Evolutionary conservation across 2,797 vertebrate genomes (phyloP).

Genomic region (Tokudaia muenninki): DNA sequence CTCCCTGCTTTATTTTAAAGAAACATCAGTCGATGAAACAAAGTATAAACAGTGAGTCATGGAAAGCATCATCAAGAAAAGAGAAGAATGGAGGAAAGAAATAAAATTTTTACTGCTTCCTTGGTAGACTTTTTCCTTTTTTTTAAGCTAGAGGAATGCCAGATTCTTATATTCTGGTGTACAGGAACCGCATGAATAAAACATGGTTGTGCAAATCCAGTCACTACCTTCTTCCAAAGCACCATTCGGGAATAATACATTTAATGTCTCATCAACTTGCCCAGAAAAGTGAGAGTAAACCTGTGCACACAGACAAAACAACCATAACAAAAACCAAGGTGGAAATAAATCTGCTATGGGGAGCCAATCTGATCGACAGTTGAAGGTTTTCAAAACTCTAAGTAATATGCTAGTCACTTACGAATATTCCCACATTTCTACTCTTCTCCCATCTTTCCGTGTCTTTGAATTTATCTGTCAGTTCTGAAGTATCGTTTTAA

Average conservation of each 20-base stretch:
- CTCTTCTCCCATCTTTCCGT: conserved; percentile 89
- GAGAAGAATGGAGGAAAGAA: conserved; percentile 56
- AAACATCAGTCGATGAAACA: conserved; percentile 69
- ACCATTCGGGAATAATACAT: conserved; percentile 82
- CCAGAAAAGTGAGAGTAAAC: conserved; percentile 87
- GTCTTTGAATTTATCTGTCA: conserved; percentile 95
- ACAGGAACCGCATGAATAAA: conserved; percentile 83
- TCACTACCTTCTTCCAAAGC: conserved; percentile 83
- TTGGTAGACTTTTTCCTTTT: conserved; percentile 75
- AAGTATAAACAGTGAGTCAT: conserved; percentile 60
- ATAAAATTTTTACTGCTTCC: conserved; percentile 81
- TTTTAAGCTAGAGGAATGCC: conserved; percentile 79
- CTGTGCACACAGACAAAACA: conserved; percentile 82
- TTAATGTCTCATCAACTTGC: conserved; percentile 82
- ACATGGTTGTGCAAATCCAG: conserved; percentile 84
- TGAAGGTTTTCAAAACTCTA: conserved; percentile 90
- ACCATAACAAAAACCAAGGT: conserved; percentile 80
- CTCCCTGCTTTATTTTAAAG: conserved; percentile 39
- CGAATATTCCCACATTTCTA: conserved; percentile 92
- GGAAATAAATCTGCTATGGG: conserved; percentile 86
- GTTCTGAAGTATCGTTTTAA: conserved; percentile 94
- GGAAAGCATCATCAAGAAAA: conserved; percentile 63
- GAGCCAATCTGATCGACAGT: conserved; percentile 87
- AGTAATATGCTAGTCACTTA: conserved; percentile 89
- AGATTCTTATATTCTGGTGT: conserved; percentile 83